Conservation (phyloP, 2,888 invertebrate species). For the Calliopum simillimum region DNA sequence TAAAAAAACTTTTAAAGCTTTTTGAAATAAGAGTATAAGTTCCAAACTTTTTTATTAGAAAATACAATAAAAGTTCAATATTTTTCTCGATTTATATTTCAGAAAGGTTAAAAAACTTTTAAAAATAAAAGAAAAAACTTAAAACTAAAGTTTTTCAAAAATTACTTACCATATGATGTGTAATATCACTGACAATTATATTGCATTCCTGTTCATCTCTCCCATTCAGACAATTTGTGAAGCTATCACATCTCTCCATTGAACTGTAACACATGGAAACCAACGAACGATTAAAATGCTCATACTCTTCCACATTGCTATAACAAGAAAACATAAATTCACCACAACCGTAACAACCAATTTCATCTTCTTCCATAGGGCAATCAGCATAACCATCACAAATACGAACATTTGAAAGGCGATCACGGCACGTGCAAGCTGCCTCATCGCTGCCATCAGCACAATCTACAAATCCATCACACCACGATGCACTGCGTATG, state of each 20-base stretch:
- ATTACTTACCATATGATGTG: slow-evolving; percentile 59
- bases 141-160: not conserved
- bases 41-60: no score
- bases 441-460: slow-evolving; percentile 82
- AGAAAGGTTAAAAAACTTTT: no score
- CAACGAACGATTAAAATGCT: slow-evolving; percentile 68
- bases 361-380: slow-evolving; percentile 84
- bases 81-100: no score
- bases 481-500: slow-evolving; percentile 73
- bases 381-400: slow-evolving; percentile 89
- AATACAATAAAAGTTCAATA: no score
- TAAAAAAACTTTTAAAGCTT: no score
- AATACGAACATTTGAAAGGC: slow-evolving; percentile 73
- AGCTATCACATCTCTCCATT: slow-evolving; percentile 79
- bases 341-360: slow-evolving; percentile 81
- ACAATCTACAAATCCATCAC: slow-evolving; percentile 81
- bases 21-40: no score
- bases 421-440: slow-evolving; percentile 78
- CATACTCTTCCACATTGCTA: slow-evolving; percentile 65
- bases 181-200: slow-evolving; percentile 73
- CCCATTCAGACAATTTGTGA: slow-evolving; percentile 77
- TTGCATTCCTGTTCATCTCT: slow-evolving; percentile 84
- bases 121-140: not conserved
- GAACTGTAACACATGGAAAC: slow-evolving; percentile 75
- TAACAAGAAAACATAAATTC: slow-evolving; percentile 77